Conservation (phyloP, 2,888 invertebrate species). For the Hydrotaea cyrtoneurina region DNA sequence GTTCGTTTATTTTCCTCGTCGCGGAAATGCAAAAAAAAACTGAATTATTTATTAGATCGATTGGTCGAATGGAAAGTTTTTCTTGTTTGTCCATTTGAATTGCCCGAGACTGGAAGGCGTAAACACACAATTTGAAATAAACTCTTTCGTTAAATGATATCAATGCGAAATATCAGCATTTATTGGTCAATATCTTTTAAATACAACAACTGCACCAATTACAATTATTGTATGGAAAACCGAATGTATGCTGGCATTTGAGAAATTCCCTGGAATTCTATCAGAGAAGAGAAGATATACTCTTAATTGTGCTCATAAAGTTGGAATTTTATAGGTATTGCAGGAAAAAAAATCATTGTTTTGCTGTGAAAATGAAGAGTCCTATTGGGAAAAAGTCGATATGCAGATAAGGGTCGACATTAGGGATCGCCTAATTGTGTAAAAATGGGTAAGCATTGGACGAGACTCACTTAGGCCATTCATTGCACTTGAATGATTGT, state of each 20-base stretch:
- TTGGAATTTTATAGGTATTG: constrained; percentile 65
- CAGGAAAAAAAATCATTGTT: not conserved
- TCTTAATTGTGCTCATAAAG: constrained; percentile 68
- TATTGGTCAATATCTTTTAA: constrained; percentile 3
- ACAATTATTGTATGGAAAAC: not conserved
- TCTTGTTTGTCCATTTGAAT: not conserved
- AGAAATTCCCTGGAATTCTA: not conserved
- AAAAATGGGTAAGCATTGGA: no score
- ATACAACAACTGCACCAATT: not conserved
- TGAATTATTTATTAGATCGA: constrained; percentile 47
- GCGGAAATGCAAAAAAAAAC: constrained; percentile 22
- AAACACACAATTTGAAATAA: not conserved
- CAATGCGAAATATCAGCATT: not conserved
- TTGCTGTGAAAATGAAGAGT: constrained; percentile 5
- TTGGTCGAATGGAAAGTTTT: not conserved
- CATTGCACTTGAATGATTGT: no score
- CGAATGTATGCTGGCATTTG: no score
- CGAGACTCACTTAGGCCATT: no score
- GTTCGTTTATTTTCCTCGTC: not conserved
- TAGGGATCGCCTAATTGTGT: no score
- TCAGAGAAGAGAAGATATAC: constrained; percentile 38
- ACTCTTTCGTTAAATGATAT: constrained; percentile 8
- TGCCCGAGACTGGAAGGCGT: not conserved
- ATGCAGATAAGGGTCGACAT: no score
- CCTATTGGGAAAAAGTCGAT: no score